Evolutionary conservation across 2,113 vertebrate species (phyloP).

Genomic region (Microtus oregoni): DNA sequence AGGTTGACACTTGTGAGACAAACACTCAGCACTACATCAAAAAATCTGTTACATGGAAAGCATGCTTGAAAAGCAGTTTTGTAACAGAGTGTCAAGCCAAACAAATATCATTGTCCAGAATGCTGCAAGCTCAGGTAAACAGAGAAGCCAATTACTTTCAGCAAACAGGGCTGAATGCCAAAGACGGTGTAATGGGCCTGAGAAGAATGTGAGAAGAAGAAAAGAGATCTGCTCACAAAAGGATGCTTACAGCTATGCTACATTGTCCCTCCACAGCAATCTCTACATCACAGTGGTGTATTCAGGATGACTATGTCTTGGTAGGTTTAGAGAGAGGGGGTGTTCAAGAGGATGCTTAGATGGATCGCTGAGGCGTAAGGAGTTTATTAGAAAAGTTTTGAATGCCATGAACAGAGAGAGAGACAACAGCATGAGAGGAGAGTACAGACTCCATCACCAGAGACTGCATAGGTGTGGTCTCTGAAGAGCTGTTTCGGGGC

Average conservation of each 20-base stretch:
- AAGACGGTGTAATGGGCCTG: neutral
- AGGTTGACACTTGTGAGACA: neutral
- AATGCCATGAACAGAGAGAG: neutral
- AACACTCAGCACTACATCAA: neutral
- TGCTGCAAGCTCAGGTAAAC: constrained; percentile 6
- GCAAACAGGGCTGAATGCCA: neutral
- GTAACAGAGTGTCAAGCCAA: constrained; percentile 1
- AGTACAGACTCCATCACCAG: neutral
- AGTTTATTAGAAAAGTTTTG: neutral
- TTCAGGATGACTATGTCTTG: neutral
- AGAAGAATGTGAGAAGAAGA: neutral
- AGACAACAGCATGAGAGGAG: neutral
- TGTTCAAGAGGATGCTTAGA: neutral
- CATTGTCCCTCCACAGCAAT: neutral
- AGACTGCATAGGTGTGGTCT: neutral
- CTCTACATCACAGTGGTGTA: neutral
- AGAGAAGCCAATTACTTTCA: constrained; percentile 3
- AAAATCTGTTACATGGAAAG: constrained; percentile 34
- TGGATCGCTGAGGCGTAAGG: neutral
- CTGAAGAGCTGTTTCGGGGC: neutral
- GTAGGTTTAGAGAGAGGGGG: neutral
- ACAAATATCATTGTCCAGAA: constrained; percentile 27
- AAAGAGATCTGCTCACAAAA: constrained; percentile 25
- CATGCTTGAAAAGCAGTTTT: constrained; percentile 44
- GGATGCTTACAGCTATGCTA: neutral